phyloP scores from a whole-genome alignment of 2,888 invertebrate genomes.

The Helobdella robusta region DNA sequence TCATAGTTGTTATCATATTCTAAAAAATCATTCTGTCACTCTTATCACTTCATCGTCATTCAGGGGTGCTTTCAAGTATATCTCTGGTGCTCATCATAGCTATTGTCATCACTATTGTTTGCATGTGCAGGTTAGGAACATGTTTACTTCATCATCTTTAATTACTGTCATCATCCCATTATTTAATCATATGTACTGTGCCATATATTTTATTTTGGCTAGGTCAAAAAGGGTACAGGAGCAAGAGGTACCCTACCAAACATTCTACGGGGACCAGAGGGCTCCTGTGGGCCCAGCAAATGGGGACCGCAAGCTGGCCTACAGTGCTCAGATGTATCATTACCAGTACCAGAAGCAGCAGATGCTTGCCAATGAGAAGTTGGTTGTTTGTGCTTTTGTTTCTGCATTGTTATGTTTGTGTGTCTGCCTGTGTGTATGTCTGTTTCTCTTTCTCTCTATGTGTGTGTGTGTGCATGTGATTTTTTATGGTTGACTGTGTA shows the following conservation, averaged over 20 bases:
- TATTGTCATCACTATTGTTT: constrained; percentile 6
- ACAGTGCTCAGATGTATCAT: constrained; percentile 29
- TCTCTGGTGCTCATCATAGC: constrained; percentile 12
- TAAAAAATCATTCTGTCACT: neutral
- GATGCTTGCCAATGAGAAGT: constrained; percentile 28
- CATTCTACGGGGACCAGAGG: constrained; percentile 16
- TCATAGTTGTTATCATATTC: neutral
- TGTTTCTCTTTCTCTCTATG: too few species aligned
- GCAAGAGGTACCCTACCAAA: constrained; percentile 13
- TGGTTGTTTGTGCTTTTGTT: too few species aligned
- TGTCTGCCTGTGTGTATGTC: too few species aligned
- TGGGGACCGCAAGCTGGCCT: constrained; percentile 26
- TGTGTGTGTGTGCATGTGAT: too few species aligned
- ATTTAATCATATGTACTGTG: constrained; percentile 8
- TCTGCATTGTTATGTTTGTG: too few species aligned
- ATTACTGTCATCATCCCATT: neutral
- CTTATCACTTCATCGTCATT: neutral
- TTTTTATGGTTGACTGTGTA: too few species aligned
- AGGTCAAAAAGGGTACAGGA: constrained; percentile 12
- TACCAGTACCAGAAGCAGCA: constrained; percentile 30
- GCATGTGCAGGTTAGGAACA: constrained; percentile 18
- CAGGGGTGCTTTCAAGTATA: constrained; percentile 19
- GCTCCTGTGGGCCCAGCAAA: neutral
- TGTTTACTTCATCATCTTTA: neutral
- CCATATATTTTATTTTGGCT: neutral